Evolutionary conservation across 1,140 invertebrate genomes (phyloP).

Genomic region (Sycobia sp.): DNA sequence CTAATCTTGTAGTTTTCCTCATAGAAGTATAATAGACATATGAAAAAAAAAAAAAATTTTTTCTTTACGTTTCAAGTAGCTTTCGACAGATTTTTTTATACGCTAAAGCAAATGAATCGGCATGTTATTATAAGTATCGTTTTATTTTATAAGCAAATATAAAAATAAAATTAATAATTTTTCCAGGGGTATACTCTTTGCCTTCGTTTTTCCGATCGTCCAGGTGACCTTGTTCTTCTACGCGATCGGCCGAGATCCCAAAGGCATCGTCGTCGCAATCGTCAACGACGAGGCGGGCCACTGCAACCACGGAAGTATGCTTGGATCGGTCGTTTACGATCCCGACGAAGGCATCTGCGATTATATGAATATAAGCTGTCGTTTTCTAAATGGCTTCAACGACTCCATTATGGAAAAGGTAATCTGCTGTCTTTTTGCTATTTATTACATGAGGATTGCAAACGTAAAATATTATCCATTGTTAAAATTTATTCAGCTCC

Average conservation of each 20-base stretch:
- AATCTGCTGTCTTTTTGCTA: no score
- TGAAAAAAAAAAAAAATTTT: no score
- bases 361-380: conserved; percentile 66
- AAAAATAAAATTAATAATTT: neutral
- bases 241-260: conserved; percentile 79
- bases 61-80: no score
- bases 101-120: no score
- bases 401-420: conserved; percentile 59
- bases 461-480: no score
- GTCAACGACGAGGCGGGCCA: conserved; percentile 74
- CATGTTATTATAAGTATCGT: no score
- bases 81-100: no score
- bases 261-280: conserved; percentile 72
- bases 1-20: no score
- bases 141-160: neutral
- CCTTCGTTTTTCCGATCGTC: conserved; percentile 79
- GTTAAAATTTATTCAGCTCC: no score
- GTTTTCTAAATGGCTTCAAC: conserved; percentile 62
- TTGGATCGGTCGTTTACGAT: conserved; percentile 44
- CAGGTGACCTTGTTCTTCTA: conserved; percentile 81
- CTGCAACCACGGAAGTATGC: conserved; percentile 50
- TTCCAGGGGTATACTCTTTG: conserved; percentile 77
- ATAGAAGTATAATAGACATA: no score
- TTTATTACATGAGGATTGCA: no score
- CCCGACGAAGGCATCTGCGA: conserved; percentile 54